Base-by-base conservation (phyloP, 2,888 invertebrate genomes). In the Hyalella azteca region DNA sequence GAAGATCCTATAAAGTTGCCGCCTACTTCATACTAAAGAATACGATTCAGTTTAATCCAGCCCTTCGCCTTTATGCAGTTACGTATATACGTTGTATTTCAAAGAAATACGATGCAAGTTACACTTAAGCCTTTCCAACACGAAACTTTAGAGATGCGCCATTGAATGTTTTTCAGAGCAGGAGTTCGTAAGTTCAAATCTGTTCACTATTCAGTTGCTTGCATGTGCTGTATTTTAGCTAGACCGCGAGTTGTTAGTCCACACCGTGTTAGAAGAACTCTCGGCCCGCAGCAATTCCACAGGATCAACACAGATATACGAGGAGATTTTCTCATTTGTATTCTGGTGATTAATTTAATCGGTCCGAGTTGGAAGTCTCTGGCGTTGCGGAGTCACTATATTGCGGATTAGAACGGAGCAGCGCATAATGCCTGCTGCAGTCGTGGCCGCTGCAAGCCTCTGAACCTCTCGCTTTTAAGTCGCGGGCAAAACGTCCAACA, bases 301-400 rank as follows among this genome's bases (percentile, higher is more conserved):
- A 66, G 66, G 66, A 66, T 66, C 66, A 66, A 36, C 66, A 36
- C 29, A 66, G 36, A 66, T 66, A 29, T 66, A 66, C 36, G 66
- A 66, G 66, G 39, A 29, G 66, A 32, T 66, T 66, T 66, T 66
- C 66, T 66, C 39, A 32, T 19, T 66, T 66, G 66, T 66, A 66
- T 66, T 66, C 66, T 66, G 36, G 66, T 66, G 66, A 66, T 66
- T 66, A 66, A 66, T 66, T 66, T 66, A 66, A 66, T 66, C 66
- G 66, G 66, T 36, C 66, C 19, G 66, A 29, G 54, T 54, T 54
- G 54, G 36, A 36, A 66, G 36, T 32, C 66, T n/a, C 36, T 29
- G 19, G 36, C 36, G 66, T 29, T 66, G 29, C 66, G 19, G 66
- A 66, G 66, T 66, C 66, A 66, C 66, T 66, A 66, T 66, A 66